phyloP scores from a whole-genome alignment of 2,888 invertebrate species.

The Leptogaster cylindrica region DNA sequence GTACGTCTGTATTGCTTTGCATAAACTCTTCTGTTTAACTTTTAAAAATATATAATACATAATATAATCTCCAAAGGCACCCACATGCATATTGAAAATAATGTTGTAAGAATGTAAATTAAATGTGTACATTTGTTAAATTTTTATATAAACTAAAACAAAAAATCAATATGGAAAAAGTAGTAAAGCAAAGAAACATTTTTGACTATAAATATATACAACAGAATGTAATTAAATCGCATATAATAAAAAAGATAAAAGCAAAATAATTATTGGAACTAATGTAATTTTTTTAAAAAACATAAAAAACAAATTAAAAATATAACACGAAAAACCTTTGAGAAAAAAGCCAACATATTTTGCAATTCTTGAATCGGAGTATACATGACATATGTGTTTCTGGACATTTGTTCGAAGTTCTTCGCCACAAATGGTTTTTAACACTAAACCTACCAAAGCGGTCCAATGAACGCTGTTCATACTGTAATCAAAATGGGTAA shows the following conservation, averaged over 20 bases:
- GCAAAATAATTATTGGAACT: background rate
- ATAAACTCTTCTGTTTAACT: background rate
- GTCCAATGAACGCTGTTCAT: too few relatives aligned
- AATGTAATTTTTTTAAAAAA: background rate
- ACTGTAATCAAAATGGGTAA: background rate
- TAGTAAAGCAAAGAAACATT: background rate
- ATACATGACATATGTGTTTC: background rate
- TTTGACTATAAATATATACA: background rate
- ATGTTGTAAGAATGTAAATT: conserved; percentile 21
- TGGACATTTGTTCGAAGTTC: background rate
- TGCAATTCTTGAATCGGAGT: too few relatives aligned
- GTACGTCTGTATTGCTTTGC: background rate
- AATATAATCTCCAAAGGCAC: too few relatives aligned
- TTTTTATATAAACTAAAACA: conserved; percentile 4
- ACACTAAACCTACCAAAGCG: too few relatives aligned
- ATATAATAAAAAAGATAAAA: background rate
- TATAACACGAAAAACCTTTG: too few relatives aligned
- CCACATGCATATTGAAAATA: conserved; percentile 14
- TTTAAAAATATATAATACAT: background rate
- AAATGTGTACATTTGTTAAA: conserved; percentile 36
- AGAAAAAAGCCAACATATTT: too few relatives aligned
- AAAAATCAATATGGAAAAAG: conserved; percentile 13
- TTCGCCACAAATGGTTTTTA: too few relatives aligned
- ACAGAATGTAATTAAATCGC: background rate
- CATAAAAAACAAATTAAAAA: conserved; percentile 1